Conservation (phyloP, 2,113 vertebrate species). For the Cichladusa arquata region DNA sequence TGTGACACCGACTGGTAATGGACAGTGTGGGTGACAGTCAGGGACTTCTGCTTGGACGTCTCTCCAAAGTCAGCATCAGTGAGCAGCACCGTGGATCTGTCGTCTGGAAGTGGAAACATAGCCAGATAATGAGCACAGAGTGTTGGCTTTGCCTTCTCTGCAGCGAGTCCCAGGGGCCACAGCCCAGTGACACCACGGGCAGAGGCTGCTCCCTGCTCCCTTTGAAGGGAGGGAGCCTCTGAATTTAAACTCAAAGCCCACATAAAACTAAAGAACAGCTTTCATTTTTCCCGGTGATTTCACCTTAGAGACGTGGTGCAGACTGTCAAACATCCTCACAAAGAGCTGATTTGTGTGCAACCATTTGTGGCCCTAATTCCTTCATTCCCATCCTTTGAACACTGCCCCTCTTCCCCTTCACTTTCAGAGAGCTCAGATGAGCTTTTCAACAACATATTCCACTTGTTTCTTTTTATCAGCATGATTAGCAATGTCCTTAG, state of each 20-base stretch:
- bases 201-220: neutral
- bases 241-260: neutral
- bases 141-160: neutral
- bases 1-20: constrained; percentile 98
- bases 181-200: fast-evolving
- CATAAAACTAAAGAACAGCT: neutral
- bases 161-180: fast-evolving
- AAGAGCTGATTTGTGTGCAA: neutral
- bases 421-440: neutral
- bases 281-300: neutral
- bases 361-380: neutral
- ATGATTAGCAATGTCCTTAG: neutral
- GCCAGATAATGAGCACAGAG: neutral
- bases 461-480: neutral
- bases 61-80: constrained; percentile 98
- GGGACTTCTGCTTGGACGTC: constrained; percentile 93
- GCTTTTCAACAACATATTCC: neutral
- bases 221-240: neutral
- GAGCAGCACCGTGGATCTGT: constrained; percentile 93
- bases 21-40: constrained; percentile 97
- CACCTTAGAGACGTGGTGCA: neutral
- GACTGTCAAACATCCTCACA: neutral
- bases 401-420: neutral
- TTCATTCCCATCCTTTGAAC: neutral
- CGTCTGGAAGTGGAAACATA: constrained; percentile 75